A percentile compares a stretch with the other conserved stretches of the same genome.
phyloP scores from a whole-genome alignment of 2,888 invertebrate genomes.

The Desoria tigrina region DNA sequence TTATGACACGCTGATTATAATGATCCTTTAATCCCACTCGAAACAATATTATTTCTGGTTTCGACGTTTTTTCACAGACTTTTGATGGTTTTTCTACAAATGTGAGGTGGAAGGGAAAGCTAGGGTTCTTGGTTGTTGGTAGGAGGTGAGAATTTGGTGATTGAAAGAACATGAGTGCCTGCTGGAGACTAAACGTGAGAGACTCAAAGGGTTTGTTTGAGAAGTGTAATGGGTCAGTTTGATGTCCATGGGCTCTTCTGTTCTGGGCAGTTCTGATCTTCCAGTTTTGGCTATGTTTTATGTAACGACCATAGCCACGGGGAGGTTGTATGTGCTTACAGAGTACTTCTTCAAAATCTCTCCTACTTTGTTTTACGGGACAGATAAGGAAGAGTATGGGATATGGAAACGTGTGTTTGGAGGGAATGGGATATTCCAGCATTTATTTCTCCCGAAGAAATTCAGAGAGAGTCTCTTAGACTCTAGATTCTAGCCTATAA shows the following conservation, averaged over 20 bases:
- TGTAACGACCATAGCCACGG: slow-evolving; percentile 2
- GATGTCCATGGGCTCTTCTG: slow-evolving; percentile 11
- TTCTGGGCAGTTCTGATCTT: slow-evolving; percentile 8
- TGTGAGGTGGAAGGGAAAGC: too few species aligned
- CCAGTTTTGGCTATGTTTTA: slow-evolving; percentile 5
- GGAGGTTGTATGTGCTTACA: slow-evolving; percentile 9
- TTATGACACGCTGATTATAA: too few species aligned
- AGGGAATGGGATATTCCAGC: not conserved
- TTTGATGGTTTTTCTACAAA: too few species aligned
- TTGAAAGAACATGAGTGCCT: not conserved
- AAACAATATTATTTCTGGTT: too few species aligned
- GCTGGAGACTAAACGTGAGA: slow-evolving; percentile 12
- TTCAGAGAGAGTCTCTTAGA: too few species aligned
- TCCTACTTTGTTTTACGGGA: slow-evolving; percentile 1
- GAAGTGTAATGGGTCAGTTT: slow-evolving; percentile 14
- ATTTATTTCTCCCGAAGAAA: too few species aligned
- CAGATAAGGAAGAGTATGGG: not conserved
- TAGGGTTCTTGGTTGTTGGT: not conserved
- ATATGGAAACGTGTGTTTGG: not conserved
- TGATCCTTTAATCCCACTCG: too few species aligned
- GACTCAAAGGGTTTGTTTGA: not conserved
- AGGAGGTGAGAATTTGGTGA: slow-evolving; percentile 16
- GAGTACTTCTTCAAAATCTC: not conserved
- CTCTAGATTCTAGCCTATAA: too few species aligned
- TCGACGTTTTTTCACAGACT: too few species aligned